A percentile compares a stretch with the other conserved stretches of the same genome.
Conservation (phyloP, 1,140 invertebrate species). For the Argopecten irradians region DNA sequence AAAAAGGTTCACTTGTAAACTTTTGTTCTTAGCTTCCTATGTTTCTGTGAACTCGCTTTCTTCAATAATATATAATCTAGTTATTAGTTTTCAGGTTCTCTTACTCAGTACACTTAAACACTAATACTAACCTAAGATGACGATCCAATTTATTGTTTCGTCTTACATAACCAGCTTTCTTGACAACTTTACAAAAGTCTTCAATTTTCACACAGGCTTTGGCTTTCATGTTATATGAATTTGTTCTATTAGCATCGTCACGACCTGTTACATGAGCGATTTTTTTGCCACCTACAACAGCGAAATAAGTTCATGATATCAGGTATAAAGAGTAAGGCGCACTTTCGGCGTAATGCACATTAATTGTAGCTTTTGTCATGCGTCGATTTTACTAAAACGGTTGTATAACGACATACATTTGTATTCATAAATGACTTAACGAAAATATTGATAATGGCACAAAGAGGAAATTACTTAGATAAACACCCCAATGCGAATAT, state of each 20-base stretch:
- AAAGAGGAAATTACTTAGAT: no score
- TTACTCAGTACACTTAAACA: neutral
- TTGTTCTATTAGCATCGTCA: slow-evolving; percentile 56
- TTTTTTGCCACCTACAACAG: slow-evolving; percentile 50
- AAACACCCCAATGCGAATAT: no score
- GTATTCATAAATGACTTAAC: no score
- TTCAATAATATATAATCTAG: no score
- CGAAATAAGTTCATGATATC: no score
- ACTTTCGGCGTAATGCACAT: no score
- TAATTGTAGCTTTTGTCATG: no score
- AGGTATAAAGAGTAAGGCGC: no score
- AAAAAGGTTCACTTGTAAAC: neutral
- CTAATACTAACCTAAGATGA: slow-evolving; percentile 46
- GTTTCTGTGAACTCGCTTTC: neutral
- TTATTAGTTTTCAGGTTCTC: no score
- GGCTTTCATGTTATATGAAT: slow-evolving; percentile 46
- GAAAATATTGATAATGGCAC: no score
- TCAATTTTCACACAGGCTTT: slow-evolving; percentile 55
- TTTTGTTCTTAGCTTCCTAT: neutral
- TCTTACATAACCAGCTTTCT: slow-evolving; percentile 38
- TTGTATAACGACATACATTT: no score
- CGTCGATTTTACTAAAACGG: no score
- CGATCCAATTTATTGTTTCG: slow-evolving; percentile 54
- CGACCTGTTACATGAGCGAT: slow-evolving; percentile 54
- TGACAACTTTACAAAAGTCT: slow-evolving; percentile 52